Percentiles rank a stretch among this genome's conserved stretches.
phyloP scores from a whole-genome alignment of 2,888 invertebrate genomes.

The Steinernema hermaphroditum region DNA sequence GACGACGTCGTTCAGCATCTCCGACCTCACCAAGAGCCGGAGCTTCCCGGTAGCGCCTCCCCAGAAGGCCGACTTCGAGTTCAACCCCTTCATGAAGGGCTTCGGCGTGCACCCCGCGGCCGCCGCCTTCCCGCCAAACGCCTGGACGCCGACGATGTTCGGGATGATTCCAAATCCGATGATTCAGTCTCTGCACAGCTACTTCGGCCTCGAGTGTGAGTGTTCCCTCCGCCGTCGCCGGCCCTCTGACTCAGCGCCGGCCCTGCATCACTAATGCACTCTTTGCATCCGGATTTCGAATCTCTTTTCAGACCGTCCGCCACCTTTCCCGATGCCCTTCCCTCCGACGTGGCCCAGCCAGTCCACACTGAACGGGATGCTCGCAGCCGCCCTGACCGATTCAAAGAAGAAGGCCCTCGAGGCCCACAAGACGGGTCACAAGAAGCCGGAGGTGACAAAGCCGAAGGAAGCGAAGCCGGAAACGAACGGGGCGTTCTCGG shows the following conservation, averaged over 20 bases:
- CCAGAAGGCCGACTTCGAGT: not conserved
- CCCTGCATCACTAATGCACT: too few species aligned
- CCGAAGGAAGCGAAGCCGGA: not conserved
- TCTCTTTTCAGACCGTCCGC: slow-evolving; percentile 13
- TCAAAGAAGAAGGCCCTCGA: not conserved
- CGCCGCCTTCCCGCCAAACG: slow-evolving; percentile 10
- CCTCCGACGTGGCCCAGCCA: slow-evolving; percentile 5
- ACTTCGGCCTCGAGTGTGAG: slow-evolving; percentile 24
- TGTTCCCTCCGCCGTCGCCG: not conserved
- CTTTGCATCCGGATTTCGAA: too few species aligned
- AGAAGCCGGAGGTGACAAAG: not conserved
- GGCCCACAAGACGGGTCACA: not conserved
- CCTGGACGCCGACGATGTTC: slow-evolving; percentile 25
- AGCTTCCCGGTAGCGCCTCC: not conserved
- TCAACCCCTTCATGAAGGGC: slow-evolving; percentile 24
- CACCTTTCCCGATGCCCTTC: slow-evolving; percentile 7
- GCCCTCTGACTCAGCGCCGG: not conserved
- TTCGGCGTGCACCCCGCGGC: not conserved
- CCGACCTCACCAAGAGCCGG: slow-evolving; percentile 17
- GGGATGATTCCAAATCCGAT: slow-evolving; percentile 26
- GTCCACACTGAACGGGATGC: slow-evolving; percentile 16
- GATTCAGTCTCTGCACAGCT: slow-evolving; percentile 28
- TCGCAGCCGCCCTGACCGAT: not conserved
- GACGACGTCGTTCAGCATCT: slow-evolving; percentile 18
- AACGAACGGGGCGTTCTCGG: not conserved